phyloP scores from a whole-genome alignment of 2,888 invertebrate genomes.

The Leptinotarsa peninsularis region DNA sequence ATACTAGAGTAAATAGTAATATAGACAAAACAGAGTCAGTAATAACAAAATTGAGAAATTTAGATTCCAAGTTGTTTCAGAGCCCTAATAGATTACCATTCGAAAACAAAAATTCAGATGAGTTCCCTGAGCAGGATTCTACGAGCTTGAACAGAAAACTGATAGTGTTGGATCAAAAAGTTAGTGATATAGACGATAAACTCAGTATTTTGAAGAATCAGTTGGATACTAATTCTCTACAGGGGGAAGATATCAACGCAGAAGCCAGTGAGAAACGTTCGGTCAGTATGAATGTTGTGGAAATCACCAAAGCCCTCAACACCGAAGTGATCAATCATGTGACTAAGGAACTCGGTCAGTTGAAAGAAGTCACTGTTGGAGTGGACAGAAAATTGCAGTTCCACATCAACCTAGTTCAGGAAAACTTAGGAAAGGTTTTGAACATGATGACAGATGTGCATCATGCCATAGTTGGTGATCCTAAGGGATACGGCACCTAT shows the following conservation, averaged over 20 bases:
- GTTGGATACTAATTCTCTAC: slow-evolving; percentile 84
- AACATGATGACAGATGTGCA: slow-evolving; percentile 86
- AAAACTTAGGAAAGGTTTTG: slow-evolving; percentile 83
- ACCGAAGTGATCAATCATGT: slow-evolving; percentile 84
- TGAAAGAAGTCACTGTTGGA: slow-evolving; percentile 81
- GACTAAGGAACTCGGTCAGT: slow-evolving; percentile 82
- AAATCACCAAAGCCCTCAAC: slow-evolving; percentile 86
- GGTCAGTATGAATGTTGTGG: slow-evolving; percentile 84
- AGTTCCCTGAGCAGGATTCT: slow-evolving; percentile 58
- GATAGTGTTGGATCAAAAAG: slow-evolving; percentile 83
- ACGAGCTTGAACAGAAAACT: slow-evolving; percentile 75
- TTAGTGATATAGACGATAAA: slow-evolving; percentile 84
- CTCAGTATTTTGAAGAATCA: slow-evolving; percentile 83
- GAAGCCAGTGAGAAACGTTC: slow-evolving; percentile 91
- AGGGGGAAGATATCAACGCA: slow-evolving; percentile 84
- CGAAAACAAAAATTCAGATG: slow-evolving; percentile 50
- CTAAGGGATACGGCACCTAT: slow-evolving; percentile 62
- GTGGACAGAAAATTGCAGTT: slow-evolving; percentile 87
- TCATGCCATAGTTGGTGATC: slow-evolving; percentile 82
- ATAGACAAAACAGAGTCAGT: slow-evolving; percentile 87
- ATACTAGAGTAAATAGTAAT: slow-evolving; percentile 85
- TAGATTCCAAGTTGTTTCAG: slow-evolving; percentile 82
- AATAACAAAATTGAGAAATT: slow-evolving; percentile 79
- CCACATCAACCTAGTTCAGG: slow-evolving; percentile 85
- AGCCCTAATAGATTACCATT: slow-evolving; percentile 56